Percentiles rank a stretch among this genome's conserved stretches.
Evolutionary conservation across 2,888 invertebrate species (phyloP).

Genomic region (Portevinia maculata): DNA sequence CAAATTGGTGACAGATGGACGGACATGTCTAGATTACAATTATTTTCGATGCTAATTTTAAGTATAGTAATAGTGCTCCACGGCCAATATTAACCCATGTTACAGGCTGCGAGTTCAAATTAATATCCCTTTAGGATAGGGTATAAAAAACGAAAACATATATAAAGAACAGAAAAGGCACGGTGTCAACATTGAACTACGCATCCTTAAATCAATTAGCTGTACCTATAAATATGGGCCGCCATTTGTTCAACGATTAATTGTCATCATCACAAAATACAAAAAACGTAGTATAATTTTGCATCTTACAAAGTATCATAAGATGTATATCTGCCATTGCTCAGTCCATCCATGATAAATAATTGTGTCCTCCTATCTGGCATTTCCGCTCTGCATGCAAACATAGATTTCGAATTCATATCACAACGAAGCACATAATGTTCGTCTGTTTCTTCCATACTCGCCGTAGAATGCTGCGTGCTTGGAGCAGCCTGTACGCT

Average conservation of each 20-base stretch:
- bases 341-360: conserved; percentile 76
- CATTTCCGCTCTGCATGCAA: conserved; percentile 76
- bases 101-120: too few relatives aligned
- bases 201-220: too few relatives aligned
- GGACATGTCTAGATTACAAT: too few relatives aligned
- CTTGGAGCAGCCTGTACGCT: conserved; percentile 68
- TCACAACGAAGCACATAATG: conserved; percentile 74
- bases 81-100: too few relatives aligned
- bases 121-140: too few relatives aligned
- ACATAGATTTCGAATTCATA: conserved; percentile 65
- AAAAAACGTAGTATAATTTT: background rate
- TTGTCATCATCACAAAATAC: background rate
- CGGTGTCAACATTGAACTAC: too few relatives aligned
- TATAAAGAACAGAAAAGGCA: too few relatives aligned
- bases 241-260: background rate
- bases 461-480: conserved; percentile 69
- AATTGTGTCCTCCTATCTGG: conserved; percentile 75
- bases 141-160: too few relatives aligned
- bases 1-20: too few relatives aligned
- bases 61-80: too few relatives aligned
- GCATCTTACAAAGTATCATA: conserved; percentile 76
- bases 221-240: too few relatives aligned
- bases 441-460: conserved; percentile 63
- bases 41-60: too few relatives aligned
- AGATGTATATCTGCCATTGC: conserved; percentile 75